Evolutionary conservation across 2,888 invertebrate genomes (phyloP).

Genomic region (Thymelicus sylvestris): DNA sequence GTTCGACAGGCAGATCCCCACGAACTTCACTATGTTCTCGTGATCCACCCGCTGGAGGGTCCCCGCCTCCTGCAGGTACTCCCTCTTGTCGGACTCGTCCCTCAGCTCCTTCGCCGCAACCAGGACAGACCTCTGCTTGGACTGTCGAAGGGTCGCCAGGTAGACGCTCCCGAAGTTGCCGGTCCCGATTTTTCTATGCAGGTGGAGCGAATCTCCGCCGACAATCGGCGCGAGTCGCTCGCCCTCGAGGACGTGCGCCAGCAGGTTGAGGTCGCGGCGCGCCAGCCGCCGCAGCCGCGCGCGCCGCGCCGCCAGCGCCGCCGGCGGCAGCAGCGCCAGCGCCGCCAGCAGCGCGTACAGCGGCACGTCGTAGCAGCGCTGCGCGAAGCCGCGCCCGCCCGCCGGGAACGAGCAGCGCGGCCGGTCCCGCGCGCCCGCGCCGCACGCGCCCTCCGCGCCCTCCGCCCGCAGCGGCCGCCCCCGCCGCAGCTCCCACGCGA

Average conservation of each 20-base stretch:
- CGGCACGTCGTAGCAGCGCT: slow-evolving; percentile 86
- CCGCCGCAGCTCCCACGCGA: not conserved
- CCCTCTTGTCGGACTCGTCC: slow-evolving; percentile 90
- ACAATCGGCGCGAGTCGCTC: slow-evolving; percentile 46
- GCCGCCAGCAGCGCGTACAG: not conserved
- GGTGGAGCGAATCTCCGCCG: slow-evolving; percentile 49
- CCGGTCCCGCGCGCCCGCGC: slow-evolving; percentile 36
- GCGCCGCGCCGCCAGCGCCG: slow-evolving; percentile 85
- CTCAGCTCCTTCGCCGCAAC: slow-evolving; percentile 94
- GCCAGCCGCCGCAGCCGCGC: slow-evolving; percentile 65
- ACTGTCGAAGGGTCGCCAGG: slow-evolving; percentile 55
- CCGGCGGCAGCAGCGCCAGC: slow-evolving; percentile 73
- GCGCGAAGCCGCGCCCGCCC: slow-evolving; percentile 70
- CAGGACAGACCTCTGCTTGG: slow-evolving; percentile 68
- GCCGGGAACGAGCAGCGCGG: slow-evolving; percentile 2
- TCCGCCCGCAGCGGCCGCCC: not conserved
- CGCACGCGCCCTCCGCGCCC: slow-evolving; percentile 66
- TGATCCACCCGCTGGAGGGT: slow-evolving; percentile 94
- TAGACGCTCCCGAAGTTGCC: slow-evolving; percentile 66
- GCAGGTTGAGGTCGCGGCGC: slow-evolving; percentile 43
- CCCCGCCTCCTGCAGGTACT: slow-evolving; percentile 91
- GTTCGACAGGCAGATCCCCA: slow-evolving; percentile 91
- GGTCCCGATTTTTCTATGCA: slow-evolving; percentile 58
- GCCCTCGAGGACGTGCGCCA: slow-evolving; percentile 49
- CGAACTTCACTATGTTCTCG: slow-evolving; percentile 91